phyloP scores from a whole-genome alignment of 2,113 vertebrate species.

The Poicephalus gulielmi region DNA sequence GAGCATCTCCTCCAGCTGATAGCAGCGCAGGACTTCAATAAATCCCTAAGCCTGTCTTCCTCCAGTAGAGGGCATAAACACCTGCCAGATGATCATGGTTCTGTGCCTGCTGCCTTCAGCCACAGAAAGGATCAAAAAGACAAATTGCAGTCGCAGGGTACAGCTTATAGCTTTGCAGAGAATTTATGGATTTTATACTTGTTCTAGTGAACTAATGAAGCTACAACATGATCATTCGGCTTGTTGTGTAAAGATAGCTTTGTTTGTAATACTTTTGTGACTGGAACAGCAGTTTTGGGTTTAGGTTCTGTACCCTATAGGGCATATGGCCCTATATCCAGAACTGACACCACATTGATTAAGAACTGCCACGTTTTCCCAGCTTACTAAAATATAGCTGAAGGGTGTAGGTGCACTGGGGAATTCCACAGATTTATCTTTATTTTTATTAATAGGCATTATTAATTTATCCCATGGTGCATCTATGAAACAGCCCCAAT shows the following conservation, averaged over 20 bases:
- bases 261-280: not conserved
- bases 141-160: fast-evolving
- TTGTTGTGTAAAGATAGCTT: too few relatives aligned
- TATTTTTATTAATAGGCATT: not conserved
- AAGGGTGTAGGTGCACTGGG: not conserved
- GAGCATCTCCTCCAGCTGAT: not conserved
- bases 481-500: not conserved
- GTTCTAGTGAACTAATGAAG: not conserved
- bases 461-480: not conserved
- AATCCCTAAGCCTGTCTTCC: too few relatives aligned
- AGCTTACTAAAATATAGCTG: not conserved
- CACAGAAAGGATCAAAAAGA: not conserved
- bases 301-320: not conserved
- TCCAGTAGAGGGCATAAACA: not conserved
- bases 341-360: not conserved
- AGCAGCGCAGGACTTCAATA: too few relatives aligned
- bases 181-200: fast-evolving
- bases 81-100: not conserved
- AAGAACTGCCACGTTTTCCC: not conserved
- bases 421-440: not conserved
- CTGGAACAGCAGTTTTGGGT: not conserved
- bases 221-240: fast-evolving
- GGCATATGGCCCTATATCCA: not conserved
- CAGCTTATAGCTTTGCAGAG: not conserved
- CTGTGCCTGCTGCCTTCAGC: not conserved